Conservation (phyloP, 2,888 invertebrate species). For the Subacronicta megacephala region DNA sequence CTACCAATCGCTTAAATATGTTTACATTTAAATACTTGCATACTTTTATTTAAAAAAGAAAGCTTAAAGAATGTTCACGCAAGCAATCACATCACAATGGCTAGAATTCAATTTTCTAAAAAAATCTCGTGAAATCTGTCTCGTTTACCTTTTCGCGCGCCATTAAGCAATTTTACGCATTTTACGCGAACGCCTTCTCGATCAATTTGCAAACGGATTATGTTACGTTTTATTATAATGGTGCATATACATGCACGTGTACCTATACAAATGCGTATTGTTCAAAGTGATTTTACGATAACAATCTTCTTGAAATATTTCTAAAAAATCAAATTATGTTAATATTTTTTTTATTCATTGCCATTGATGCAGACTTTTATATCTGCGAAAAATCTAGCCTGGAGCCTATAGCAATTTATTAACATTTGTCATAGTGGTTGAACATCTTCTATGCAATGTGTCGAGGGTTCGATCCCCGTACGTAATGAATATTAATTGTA, state of each 20-base stretch:
- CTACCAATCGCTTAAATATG: no score
- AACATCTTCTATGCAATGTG: no score
- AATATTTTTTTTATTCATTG: no score
- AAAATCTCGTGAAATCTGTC: not conserved
- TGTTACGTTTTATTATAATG: not conserved
- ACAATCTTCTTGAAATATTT: not conserved
- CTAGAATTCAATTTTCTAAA: not conserved
- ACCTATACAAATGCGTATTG: not conserved
- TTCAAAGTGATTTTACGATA: not conserved
- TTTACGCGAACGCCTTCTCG: not conserved
- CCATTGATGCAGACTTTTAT: no score
- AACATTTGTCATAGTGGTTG: no score
- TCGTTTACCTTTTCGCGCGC: not conserved
- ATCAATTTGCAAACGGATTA: constrained; percentile 1
- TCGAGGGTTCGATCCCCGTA: no score
- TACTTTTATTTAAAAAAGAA: no score
- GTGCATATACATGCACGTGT: not conserved
- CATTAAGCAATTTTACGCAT: not conserved
- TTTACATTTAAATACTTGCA: no score
- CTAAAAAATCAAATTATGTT: no score
- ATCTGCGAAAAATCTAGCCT: no score
- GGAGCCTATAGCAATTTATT: no score
- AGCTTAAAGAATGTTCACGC: not conserved
- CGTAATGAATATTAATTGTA: no score
- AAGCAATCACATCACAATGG: not conserved